Evolutionary conservation across 2,113 vertebrate genomes (phyloP), one percentile per base, ranked within the genome.

Genomic region (Pseudopipra pipra): DNA sequence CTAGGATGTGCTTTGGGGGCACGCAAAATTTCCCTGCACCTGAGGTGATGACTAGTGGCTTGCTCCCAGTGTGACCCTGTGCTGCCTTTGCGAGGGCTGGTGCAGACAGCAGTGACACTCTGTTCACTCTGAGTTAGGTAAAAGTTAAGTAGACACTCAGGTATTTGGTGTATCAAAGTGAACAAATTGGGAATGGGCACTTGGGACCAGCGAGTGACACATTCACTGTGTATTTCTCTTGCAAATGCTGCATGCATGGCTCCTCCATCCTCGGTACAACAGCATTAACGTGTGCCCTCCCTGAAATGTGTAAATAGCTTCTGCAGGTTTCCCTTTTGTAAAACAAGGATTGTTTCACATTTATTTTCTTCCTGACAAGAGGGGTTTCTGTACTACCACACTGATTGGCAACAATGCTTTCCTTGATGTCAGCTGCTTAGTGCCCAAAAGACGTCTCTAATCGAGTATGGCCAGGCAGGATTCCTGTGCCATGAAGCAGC

Each of bases 11-110:
- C 16, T 19, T 47, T 58, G 7, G n/a, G 61, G n/a, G 2, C n/a
- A 59, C 21, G 37, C 8, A 6, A 13, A 61, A 37, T 11, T 14
- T 21, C 37, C 31, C 9, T 7, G 5, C 10, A 22, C 13, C 14
- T 2, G 0, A 61, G 27, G 49, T 14, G 4, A 0, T 37, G 14
- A 15, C 28, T 12, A 1, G 2, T 22, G 71, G 5, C 27, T 82
- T 75, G 22, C 31, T 37, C 25, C 9, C 5, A 0, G 12, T 0
- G 6, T 7, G 35, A 18, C 4, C 3, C 63, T 6, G 17, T 23
- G 35, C 39, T 76, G 43, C 33, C 19, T 9, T 7, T 41, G 35
- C 0, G 0, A 61, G 41, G 25, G 49, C 31, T 77, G 22, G 22
- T 49, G n/a, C 80, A 75, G 70, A 21, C 5, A 4, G 39, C 59